Evolutionary conservation across 2,888 invertebrate species (phyloP), one percentile per base, ranked within the genome.

Genomic region (Ceratothoa steindachneri): DNA sequence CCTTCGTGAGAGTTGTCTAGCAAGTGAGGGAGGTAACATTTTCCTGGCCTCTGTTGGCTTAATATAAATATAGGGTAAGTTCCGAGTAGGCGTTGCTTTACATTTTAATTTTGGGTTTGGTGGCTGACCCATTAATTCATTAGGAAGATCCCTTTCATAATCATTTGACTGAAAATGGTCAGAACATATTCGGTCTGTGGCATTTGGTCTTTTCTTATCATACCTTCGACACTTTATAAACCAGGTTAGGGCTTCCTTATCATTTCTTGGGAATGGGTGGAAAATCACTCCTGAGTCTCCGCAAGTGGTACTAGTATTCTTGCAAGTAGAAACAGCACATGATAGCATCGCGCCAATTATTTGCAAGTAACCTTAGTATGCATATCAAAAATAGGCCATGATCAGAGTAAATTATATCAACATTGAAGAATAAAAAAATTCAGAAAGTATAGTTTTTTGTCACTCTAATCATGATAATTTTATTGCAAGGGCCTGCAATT

Each of bases 291-390:
- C 60, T 60, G 24, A 4, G 3, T 60, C 24, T 22, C 60, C 24
- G 24, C 1, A 2, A 24, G 60, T 1, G 12, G 60, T 12, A 3
- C 22, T 24, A 12, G 60, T 1, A 24, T 60, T 60, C 24, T 24
- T 60, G 3, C 60, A 60, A 22, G 60, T 60, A 22, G 60, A 60
- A 60, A 60, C 60, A 7, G 60, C 60, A 24, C 60, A 60, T n/a
- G 22, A 2, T 2, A 3, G 2, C 60, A 60, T 60, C n/a, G n/a
- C n/a, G n/a, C n/a, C n/a, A n/a, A n/a, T n/a, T n/a, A n/a, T n/a
- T n/a, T n/a, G n/a, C n/a, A n/a, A n/a, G n/a, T n/a, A n/a, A n/a
- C n/a, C n/a, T n/a, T n/a, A n/a, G n/a, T n/a, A n/a, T n/a, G n/a
- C n/a, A n/a, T n/a, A n/a, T n/a, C n/a, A n/a, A n/a, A n/a, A n/a